Percentiles rank a stretch among this genome's conserved stretches.
These are phyloP conservation scores for Polypedilum pembai DNA, from an alignment of 1,140 invertebrate species.

Conservation along the genomic window DNA sequence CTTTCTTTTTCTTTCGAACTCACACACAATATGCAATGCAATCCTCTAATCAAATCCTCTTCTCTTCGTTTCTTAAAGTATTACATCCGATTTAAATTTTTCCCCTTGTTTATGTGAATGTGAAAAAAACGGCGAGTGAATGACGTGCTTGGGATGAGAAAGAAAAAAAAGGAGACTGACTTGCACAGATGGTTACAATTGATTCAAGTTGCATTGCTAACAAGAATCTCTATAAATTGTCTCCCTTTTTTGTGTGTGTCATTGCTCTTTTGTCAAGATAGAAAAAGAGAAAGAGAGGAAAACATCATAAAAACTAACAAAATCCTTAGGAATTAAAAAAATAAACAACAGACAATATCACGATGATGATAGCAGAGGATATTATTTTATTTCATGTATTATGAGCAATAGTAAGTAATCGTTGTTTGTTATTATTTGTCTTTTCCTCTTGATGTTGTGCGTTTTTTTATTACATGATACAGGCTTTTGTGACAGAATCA, in stretches of 20 bases:
- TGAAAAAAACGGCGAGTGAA: conserved; percentile 11
- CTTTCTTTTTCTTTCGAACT: neutral
- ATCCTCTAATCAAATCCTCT: conserved; percentile 17
- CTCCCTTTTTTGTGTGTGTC: neutral
- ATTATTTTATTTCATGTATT: too few relatives aligned
- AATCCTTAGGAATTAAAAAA: conserved; percentile 19
- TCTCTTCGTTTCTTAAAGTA: neutral
- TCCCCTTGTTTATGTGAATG: conserved; percentile 1
- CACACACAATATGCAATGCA: neutral
- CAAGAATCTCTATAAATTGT: neutral
- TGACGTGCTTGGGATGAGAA: neutral
- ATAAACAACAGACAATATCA: neutral
- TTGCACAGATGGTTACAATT: conserved; percentile 8
- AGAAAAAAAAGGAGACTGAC: neutral
- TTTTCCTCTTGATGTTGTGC: too few relatives aligned
- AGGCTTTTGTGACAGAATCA: too few relatives aligned
- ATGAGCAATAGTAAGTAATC: too few relatives aligned
- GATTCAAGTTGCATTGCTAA: neutral
- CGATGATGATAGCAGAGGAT: too few relatives aligned
- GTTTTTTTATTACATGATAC: too few relatives aligned
- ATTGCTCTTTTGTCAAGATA: neutral
- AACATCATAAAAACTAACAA: neutral
- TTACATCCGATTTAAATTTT: conserved; percentile 13
- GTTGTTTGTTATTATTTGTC: too few relatives aligned
- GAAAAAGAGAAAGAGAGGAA: neutral